Evolutionary conservation across 2,113 vertebrate species (phyloP), one percentile per base, ranked within the genome.

Genomic region (Pygoscelis adeliae): DNA sequence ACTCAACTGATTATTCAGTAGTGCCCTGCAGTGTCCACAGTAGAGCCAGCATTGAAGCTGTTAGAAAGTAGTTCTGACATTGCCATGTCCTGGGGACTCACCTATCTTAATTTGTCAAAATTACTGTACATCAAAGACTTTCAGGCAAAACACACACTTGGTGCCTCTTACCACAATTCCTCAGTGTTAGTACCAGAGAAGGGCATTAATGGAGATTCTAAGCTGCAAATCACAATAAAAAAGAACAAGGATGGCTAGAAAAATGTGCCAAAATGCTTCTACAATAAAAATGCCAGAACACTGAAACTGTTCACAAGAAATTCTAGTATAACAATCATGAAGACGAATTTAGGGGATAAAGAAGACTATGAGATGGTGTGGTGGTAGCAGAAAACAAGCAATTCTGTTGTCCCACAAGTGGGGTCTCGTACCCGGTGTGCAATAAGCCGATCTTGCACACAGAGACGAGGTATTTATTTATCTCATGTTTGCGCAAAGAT

Each of bases 321-420:
- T 74, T 50, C 17, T 66, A 74, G 9, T 38, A 6, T 49, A 55
- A 42, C 3, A 49, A 58, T 69, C 22, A 7, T 36, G 12, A 89
- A 69, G 15, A 55, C 3, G 0, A 73, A 74, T 55, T 63, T 50
- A 65, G 2, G 25, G 38, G 32, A 19, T 73, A 52, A 90, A 74
- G 36, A 49, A 62, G 15, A 56, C 62, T 27, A 56, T 0, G 0
- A 62, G 20, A 53, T 62, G 29, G 58, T 9, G 18, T 61, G 9
- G 25, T 42, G 19, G 34, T 22, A 72, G 63, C 29, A 62, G 29
- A 58, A 82, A 67, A 67, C 5, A 61, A 46, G 18, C 25, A 49
- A 27, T 17, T 42, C 6, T 42, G 14, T 42, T 42, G 42, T 42
- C 42, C 42, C 42, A 42, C 42, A 15, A 42, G 42, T 42, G 42